Base-by-base conservation (phyloP, 2,888 invertebrate species). In the Hemithea aestivaria region DNA sequence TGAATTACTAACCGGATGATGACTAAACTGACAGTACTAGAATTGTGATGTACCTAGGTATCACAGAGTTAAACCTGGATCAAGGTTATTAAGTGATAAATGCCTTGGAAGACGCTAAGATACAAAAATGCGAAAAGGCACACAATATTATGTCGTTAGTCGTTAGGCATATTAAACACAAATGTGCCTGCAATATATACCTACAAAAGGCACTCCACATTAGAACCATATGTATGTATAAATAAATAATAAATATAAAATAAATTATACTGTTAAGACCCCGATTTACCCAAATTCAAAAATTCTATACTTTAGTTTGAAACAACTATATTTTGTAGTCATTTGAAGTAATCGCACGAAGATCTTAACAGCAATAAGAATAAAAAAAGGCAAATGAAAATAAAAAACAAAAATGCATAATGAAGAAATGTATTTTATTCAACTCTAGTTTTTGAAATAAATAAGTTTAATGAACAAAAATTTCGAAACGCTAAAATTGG, bases 381-480 rank as follows among this genome's bases (percentile, higher is more conserved):
- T 28, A 34, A 10, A 36, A 32, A 24, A 23, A 27, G 38, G 35
- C 27, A 7, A 29, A 40, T 16, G 47, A 40, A 23, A 44, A 40
- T 29, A 45, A 33, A 45, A 48, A 50, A 45, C 10, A 31, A 50
- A 43, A 43, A 40, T 32, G 23, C 25, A 29, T 37, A 49, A 53
- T 51, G 51, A 53, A 50, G 53, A 57, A 55, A 51, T 49, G 45
- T 53, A 32, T 53, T 57, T 55, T 53, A 58, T 53, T 56, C 37
- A 58, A 56, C 47, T 51, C 51, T 50, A 51, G 33, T 35, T 50
- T 45, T 45, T 41, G 51, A 47, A 53, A 72, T 74, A 82, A 82
- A 81, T 78, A 74, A 67, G 55, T 62, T 66, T 66, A 68, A 69
- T 65, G 67, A 75, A 73, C 67, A 69, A 76, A 61, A 55, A 53